Conservation (phyloP, 2,113 vertebrate species). For the Megaceryle torquata region DNA sequence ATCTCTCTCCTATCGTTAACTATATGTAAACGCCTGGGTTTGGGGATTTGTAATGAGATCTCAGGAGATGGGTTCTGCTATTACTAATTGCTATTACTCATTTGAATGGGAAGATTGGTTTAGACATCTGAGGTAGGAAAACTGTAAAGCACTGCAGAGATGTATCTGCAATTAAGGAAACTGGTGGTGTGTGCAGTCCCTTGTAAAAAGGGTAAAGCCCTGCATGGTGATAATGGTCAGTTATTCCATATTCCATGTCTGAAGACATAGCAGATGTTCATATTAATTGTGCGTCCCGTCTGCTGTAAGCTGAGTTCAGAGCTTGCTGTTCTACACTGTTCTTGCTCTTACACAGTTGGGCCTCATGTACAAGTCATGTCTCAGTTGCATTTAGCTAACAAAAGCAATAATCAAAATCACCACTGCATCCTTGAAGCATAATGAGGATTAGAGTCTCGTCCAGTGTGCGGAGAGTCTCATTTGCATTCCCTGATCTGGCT, state of each 20-base stretch:
- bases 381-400: background rate
- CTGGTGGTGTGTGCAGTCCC: background rate
- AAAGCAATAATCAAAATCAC: constrained; percentile 17
- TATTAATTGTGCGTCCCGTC: fast-evolving
- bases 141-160: background rate
- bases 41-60: constrained; percentile 30
- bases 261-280: fast-evolving
- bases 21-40: background rate
- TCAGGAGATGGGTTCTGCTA: background rate
- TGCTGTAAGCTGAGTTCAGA: background rate
- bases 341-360: constrained; percentile 1
- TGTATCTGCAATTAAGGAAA: background rate
- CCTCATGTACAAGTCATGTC: background rate
- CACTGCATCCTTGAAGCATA: background rate
- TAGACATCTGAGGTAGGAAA: background rate
- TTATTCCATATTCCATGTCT: background rate
- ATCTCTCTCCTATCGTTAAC: background rate
- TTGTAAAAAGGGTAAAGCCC: background rate
- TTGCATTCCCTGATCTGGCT: constrained; percentile 7
- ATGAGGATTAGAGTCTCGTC: background rate
- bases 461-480: background rate
- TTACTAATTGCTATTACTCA: background rate
- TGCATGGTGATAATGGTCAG: background rate
- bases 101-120: background rate
- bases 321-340: background rate